These are phyloP conservation scores for Turnix velox DNA, from an alignment of 2,113 vertebrate genomes.

Conservation along the genomic window DNA sequence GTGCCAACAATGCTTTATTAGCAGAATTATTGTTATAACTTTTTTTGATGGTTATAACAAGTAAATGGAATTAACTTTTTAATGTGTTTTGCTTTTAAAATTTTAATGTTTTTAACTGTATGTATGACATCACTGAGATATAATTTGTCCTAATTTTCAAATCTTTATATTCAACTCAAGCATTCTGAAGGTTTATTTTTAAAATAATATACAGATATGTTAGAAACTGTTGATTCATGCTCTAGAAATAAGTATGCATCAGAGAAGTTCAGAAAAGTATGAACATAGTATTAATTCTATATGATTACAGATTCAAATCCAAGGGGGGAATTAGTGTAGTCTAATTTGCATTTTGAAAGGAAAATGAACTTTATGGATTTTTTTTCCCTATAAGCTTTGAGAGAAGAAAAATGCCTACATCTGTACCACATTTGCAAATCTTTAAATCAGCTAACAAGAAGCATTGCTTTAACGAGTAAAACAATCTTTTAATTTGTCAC, in stretches of 20 bases:
- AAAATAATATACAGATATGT: constrained; percentile 9
- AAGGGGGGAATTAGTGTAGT: constrained; percentile 16
- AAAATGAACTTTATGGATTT: constrained; percentile 57
- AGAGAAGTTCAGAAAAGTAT: constrained; percentile 44
- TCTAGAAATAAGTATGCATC: constrained; percentile 33
- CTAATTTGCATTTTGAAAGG: constrained; percentile 64
- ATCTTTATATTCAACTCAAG: constrained; percentile 2
- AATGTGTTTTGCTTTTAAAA: too few relatives aligned
- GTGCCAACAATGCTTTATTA: background rate
- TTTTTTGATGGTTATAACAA: background rate
- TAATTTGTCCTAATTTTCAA: background rate
- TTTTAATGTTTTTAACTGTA: background rate
- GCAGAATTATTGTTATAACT: background rate
- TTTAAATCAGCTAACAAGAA: constrained; percentile 58
- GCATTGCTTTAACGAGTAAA: constrained; percentile 50
- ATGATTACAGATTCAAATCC: constrained; percentile 53
- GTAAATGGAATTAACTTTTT: background rate
- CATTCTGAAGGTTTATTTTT: constrained; percentile 8
- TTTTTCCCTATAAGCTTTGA: constrained; percentile 57
- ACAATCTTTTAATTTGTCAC: constrained; percentile 62
- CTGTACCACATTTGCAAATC: constrained; percentile 34
- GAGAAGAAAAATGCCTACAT: constrained; percentile 29
- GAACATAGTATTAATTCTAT: constrained; percentile 25
- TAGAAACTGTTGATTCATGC: constrained; percentile 25
- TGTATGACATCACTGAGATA: background rate